These are phyloP conservation scores for Malaclemys terrapin DNA, from an alignment of 2,113 vertebrate species.

Conservation along the genomic window DNA sequence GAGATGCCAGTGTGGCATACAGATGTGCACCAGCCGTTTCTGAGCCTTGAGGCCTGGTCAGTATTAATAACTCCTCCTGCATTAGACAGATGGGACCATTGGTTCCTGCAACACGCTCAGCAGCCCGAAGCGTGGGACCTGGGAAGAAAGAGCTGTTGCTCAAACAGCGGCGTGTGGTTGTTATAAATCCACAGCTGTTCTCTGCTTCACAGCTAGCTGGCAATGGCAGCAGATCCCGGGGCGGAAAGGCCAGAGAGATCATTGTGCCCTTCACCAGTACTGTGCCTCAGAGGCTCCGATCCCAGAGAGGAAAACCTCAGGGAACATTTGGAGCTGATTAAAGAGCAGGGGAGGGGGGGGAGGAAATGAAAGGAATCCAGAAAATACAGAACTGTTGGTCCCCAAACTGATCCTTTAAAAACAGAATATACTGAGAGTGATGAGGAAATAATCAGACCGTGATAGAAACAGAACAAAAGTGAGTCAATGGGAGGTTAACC, in stretches of 20 bases:
- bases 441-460: background rate
- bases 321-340: background rate
- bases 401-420: background rate
- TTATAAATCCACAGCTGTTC: background rate
- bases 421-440: background rate
- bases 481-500: background rate
- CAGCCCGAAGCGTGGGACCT: background rate
- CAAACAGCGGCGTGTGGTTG: background rate
- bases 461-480: background rate
- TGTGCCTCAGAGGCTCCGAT: too few relatives aligned
- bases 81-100: background rate
- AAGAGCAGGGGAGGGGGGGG: background rate
- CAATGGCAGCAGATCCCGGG: background rate
- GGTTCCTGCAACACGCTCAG: background rate
- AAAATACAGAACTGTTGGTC: background rate
- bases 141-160: background rate
- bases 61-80: background rate
- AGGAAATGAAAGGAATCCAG: background rate
- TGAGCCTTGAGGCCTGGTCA: background rate
- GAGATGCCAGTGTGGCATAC: background rate
- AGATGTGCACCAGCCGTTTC: background rate
- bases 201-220: background rate
- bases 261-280: accelerated
- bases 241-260: background rate
- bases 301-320: background rate